Conservation (phyloP, 2,888 invertebrate genomes). For the Amphipoea lucens region DNA sequence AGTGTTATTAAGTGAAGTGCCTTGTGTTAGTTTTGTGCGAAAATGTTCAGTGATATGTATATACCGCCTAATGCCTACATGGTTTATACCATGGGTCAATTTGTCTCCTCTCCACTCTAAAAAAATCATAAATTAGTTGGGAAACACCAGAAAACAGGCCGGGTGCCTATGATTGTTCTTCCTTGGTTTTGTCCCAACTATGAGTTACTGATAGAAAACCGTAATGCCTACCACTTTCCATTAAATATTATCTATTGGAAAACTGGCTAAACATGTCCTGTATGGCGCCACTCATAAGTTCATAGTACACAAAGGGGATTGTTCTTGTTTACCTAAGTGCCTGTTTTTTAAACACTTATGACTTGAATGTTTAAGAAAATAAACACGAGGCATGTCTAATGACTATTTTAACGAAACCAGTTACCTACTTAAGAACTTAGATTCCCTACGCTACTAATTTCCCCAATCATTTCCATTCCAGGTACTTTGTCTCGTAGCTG, state of each 20-base stretch:
- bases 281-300: not conserved
- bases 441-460: not conserved
- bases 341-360: not conserved
- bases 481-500: conserved; percentile 75
- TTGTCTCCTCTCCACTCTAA: not conserved
- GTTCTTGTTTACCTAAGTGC: not conserved
- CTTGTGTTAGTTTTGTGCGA: conserved; percentile 23
- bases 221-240: not conserved
- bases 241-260: too few relatives aligned
- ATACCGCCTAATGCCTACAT: not conserved
- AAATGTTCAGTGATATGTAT: conserved; percentile 27
- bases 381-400: not conserved
- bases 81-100: not conserved
- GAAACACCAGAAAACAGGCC: not conserved
- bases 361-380: not conserved
- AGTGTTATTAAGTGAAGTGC: conserved; percentile 44
- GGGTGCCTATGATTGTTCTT: not conserved
- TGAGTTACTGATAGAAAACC: not conserved
- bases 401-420: not conserved
- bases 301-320: not conserved
- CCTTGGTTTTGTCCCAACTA: not conserved
- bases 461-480: conserved; percentile 32
- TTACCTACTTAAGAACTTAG: too few relatives aligned
- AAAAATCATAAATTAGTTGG: not conserved
- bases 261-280: not conserved